phyloP scores from a whole-genome alignment of 2,113 vertebrate genomes.

The Sprattus sprattus region DNA sequence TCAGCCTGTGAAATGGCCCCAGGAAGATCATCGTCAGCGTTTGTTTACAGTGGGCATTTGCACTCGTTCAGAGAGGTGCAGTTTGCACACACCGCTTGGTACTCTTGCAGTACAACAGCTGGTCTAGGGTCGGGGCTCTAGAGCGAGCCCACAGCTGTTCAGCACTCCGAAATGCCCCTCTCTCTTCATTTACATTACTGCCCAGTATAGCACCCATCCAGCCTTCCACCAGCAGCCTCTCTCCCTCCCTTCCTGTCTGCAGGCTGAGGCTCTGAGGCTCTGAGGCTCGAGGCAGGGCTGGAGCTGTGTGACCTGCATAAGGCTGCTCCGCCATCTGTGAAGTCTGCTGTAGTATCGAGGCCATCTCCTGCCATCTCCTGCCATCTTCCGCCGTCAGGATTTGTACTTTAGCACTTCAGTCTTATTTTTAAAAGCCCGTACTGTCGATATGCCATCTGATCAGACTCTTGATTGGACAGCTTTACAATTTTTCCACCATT shows the following conservation, averaged over 20 bases:
- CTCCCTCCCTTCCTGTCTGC: neutral
- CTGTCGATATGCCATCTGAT: neutral
- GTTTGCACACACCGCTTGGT: neutral
- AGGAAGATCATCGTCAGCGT: neutral
- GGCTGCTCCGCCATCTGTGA: slow-evolving; percentile 10
- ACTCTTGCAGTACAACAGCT: neutral
- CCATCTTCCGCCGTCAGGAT: neutral
- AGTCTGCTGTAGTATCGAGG: slow-evolving; percentile 10
- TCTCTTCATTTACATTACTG: neutral
- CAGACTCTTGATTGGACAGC: neutral
- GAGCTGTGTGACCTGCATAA: neutral
- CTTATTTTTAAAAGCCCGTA: slow-evolving; percentile 12
- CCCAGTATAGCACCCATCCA: neutral
- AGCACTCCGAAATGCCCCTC: neutral
- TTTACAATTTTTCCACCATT: neutral
- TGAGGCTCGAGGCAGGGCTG: neutral
- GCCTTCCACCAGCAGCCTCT: neutral
- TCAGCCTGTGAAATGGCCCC: neutral
- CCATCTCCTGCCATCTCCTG: slow-evolving; percentile 12
- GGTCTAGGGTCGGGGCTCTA: neutral
- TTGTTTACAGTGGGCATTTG: slow-evolving; percentile 6
- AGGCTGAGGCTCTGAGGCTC: no score
- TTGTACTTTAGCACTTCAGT: slow-evolving; percentile 15
- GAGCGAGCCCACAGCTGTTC: neutral
- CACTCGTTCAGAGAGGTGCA: neutral